Conservation (phyloP, 2,888 invertebrate species). For the Campoplex nolae region DNA sequence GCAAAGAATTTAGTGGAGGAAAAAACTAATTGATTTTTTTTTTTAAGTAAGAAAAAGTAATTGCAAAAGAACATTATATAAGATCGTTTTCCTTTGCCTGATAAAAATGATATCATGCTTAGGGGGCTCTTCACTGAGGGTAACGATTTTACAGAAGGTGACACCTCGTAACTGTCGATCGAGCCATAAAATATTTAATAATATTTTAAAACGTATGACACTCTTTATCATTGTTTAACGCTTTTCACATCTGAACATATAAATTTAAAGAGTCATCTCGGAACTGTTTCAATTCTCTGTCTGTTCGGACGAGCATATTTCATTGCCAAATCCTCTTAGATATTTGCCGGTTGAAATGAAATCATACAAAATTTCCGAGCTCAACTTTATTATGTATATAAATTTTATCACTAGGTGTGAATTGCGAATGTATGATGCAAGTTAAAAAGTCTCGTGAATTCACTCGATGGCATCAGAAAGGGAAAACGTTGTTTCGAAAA, state of each 20-base stretch:
- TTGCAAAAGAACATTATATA: not conserved
- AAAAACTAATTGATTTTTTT: not conserved
- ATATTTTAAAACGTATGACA: not conserved
- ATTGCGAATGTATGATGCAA: not conserved
- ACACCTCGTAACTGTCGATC: not conserved
- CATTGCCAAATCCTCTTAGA: slow-evolving; percentile 23
- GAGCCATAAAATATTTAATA: not conserved
- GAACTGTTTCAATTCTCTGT: not conserved
- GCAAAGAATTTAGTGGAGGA: not conserved
- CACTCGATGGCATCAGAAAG: not conserved
- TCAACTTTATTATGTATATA: not conserved
- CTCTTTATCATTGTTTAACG: slow-evolving; percentile 2
- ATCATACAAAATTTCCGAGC: slow-evolving; percentile 2
- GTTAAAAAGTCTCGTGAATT: slow-evolving; percentile 3
- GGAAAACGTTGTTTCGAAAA: slow-evolving; percentile 3
- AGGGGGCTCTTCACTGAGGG: not conserved
- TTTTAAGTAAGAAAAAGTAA: not conserved
- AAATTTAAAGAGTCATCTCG: slow-evolving; percentile 21
- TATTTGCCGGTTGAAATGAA: not conserved
- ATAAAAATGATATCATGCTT: not conserved
- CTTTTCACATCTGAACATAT: slow-evolving; percentile 4
- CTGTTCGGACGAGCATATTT: not conserved
- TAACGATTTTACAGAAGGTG: not conserved
- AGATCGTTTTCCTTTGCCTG: not conserved
- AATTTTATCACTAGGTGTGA: not conserved